Evolutionary conservation across 2,113 vertebrate genomes (phyloP).

Genomic region (Mastomys natalensis): DNA sequence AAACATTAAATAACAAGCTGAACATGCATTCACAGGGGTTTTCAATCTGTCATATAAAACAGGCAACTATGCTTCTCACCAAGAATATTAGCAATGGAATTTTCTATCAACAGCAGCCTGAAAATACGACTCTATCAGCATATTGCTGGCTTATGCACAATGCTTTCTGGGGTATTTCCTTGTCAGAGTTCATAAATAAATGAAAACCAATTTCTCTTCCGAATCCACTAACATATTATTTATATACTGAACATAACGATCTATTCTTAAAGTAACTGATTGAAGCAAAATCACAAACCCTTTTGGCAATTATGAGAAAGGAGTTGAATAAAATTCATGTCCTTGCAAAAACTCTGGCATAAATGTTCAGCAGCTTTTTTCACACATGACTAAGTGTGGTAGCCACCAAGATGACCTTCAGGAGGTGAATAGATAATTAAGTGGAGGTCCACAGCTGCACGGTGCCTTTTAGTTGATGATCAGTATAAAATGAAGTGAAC

Average conservation of each 20-base stretch:
- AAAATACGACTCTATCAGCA: not conserved
- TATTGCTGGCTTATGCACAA: not conserved
- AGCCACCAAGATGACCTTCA: not conserved
- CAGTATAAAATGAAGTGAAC: not conserved
- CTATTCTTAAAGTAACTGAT: not conserved
- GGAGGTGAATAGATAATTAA: not conserved
- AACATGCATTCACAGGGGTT: conserved; percentile 36
- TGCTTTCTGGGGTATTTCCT: not conserved
- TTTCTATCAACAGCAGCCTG: not conserved
- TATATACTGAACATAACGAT: conserved; percentile 6
- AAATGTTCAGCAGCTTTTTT: not conserved
- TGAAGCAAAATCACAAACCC: not conserved
- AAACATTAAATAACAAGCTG: conserved; percentile 54
- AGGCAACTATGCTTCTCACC: conserved; percentile 29
- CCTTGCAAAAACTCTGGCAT: not conserved
- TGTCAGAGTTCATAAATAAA: conserved; percentile 51
- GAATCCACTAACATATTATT: conserved; percentile 34
- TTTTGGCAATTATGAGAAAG: not conserved
- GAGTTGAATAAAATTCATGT: not conserved
- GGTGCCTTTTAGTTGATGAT: not conserved
- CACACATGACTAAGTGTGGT: not conserved
- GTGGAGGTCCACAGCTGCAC: not conserved
- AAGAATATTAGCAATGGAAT: conserved; percentile 50
- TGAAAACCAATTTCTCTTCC: conserved; percentile 16
- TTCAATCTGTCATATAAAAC: conserved; percentile 48